Evolutionary conservation across 2,888 invertebrate species (phyloP).

Genomic region (Hydraecia micacea): DNA sequence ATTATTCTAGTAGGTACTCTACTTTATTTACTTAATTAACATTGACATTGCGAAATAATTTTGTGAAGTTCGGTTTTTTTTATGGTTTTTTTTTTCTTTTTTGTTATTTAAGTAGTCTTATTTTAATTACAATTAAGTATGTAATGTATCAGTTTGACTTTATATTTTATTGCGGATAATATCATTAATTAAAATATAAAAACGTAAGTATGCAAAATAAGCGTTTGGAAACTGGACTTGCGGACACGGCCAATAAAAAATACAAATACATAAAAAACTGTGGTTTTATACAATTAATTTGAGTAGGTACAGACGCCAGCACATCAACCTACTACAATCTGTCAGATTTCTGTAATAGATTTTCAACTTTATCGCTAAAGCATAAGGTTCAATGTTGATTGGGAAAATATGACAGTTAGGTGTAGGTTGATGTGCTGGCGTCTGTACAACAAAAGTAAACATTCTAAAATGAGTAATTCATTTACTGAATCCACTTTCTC

Average conservation of each 20-base stretch:
- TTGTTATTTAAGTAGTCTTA: neutral
- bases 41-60: neutral
- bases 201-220: neutral
- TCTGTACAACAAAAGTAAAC: neutral
- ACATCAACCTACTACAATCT: no score
- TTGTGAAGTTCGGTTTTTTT: neutral
- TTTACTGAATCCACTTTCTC: neutral
- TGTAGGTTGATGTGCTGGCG: no score
- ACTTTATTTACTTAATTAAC: neutral
- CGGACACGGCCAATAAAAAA: neutral
- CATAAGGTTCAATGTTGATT: no score
- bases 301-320: no score
- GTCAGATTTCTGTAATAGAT: no score
- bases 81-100: neutral
- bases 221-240: neutral
- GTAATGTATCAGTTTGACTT: neutral
- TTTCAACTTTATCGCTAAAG: no score
- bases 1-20: neutral
- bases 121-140: neutral
- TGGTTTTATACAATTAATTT: neutral
- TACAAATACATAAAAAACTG: neutral
- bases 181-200: neutral
- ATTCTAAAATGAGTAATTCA: neutral
- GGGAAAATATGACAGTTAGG: no score
- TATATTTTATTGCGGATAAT: neutral